These are phyloP conservation scores for Nemapogon koenigi DNA, from an alignment of 2,888 invertebrate species.

Conservation along the genomic window DNA sequence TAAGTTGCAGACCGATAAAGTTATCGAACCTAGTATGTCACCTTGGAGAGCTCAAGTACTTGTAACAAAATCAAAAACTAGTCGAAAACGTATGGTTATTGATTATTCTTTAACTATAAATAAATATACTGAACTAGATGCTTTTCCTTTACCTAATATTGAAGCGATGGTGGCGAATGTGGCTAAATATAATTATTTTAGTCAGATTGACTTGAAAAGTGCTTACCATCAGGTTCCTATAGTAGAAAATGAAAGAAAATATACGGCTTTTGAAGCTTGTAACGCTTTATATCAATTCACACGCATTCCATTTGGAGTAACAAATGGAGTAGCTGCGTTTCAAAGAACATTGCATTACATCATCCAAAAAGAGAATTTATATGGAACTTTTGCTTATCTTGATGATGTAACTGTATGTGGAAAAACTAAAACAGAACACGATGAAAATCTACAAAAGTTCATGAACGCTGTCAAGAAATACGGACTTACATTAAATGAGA, in stretches of 20 bases:
- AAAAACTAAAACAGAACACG: neutral
- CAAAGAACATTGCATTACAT: constrained; percentile 1
- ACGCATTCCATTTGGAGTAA: constrained; percentile 3
- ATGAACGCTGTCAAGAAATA: neutral
- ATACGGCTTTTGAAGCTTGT: constrained; percentile 6
- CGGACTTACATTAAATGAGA: neutral
- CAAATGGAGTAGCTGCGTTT: constrained; percentile 2
- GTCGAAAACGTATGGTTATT: neutral
- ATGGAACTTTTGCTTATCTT: neutral
- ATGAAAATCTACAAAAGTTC: neutral
- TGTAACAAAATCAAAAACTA: neutral
- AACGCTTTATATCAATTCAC: neutral
- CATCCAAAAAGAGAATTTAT: neutral
- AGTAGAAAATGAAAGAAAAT: neutral
- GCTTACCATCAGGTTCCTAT: constrained; percentile 3
- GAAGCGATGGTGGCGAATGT: neutral
- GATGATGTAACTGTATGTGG: constrained; percentile 1
- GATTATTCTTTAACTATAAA: constrained; percentile 6
- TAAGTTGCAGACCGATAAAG: neutral
- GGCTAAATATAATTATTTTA: neutral
- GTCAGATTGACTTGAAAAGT: neutral
- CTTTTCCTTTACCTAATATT: constrained; percentile 1
- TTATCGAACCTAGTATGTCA: constrained; percentile 6
- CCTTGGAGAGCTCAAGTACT: constrained; percentile 5
- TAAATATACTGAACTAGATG: constrained; percentile 4